Conservation (phyloP, 2,888 invertebrate genomes). For the Drosophila falleni region DNA sequence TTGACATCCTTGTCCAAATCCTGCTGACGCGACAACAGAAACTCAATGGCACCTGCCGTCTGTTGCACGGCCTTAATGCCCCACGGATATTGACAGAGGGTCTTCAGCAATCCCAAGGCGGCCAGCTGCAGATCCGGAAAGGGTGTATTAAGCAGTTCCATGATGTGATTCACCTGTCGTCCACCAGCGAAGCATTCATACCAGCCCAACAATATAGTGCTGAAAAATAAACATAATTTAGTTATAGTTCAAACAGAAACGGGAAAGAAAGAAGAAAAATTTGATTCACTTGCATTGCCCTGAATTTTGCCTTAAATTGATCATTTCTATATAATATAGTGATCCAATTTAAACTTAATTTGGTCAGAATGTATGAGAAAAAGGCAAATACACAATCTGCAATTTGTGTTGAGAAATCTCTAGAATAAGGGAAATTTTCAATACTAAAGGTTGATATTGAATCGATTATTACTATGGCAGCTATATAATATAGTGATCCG, state of each 20-base stretch:
- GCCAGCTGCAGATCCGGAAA: constrained; percentile 92
- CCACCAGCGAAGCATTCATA: constrained; percentile 86
- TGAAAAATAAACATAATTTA: constrained; percentile 16
- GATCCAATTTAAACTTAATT: too few species aligned
- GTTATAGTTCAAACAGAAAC: not conserved
- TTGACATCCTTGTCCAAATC: constrained; percentile 88
- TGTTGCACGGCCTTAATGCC: constrained; percentile 91
- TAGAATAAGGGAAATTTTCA: too few species aligned
- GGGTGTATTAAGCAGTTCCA: constrained; percentile 90
- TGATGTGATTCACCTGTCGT: constrained; percentile 87
- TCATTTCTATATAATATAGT: too few species aligned
- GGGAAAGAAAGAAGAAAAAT: too few species aligned
- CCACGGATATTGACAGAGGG: constrained; percentile 91
- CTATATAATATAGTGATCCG: too few species aligned
- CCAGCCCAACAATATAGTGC: constrained; percentile 88
- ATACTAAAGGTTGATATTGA: too few species aligned
- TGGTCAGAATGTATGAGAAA: too few species aligned
- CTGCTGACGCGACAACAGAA: constrained; percentile 90
- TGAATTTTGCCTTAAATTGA: not conserved
- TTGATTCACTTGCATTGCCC: not conserved
- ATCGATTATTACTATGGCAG: too few species aligned
- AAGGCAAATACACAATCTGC: too few species aligned
- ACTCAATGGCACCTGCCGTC: constrained; percentile 91
- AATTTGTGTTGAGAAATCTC: too few species aligned
- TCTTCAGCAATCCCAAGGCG: constrained; percentile 88